Conservation (phyloP, 2,113 vertebrate genomes). For the Neogale vison region DNA sequence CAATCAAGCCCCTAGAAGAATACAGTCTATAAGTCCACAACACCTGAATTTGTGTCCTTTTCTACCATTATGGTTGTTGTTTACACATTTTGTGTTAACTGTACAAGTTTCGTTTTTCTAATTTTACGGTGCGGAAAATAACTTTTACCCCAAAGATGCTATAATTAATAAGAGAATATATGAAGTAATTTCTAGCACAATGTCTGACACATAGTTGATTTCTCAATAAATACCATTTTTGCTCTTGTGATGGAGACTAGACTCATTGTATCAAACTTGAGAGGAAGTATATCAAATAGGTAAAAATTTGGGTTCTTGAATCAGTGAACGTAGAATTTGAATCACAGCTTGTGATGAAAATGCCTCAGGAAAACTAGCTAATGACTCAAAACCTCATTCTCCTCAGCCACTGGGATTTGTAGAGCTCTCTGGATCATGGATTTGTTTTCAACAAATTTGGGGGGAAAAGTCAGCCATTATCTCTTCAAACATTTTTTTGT, state of each 20-base stretch:
- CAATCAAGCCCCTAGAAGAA: background rate
- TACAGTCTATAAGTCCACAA: background rate
- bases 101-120: background rate
- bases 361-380: background rate
- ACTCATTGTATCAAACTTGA: background rate
- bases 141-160: background rate
- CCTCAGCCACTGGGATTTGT: background rate
- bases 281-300: background rate
- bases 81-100: background rate
- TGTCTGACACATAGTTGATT: background rate
- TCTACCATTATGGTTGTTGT: background rate
- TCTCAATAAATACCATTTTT: background rate
- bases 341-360: background rate
- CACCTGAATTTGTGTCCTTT: background rate
- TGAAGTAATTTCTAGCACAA: background rate
- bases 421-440: background rate
- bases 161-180: background rate
- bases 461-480: background rate
- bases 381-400: background rate
- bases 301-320: background rate
- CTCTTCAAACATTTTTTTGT: background rate
- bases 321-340: background rate
- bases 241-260: background rate
- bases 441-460: constrained; percentile 13
- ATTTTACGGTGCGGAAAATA: background rate